phyloP scores from a whole-genome alignment of 2,888 invertebrate genomes.

The Gastracanthus pulcherrimus region DNA sequence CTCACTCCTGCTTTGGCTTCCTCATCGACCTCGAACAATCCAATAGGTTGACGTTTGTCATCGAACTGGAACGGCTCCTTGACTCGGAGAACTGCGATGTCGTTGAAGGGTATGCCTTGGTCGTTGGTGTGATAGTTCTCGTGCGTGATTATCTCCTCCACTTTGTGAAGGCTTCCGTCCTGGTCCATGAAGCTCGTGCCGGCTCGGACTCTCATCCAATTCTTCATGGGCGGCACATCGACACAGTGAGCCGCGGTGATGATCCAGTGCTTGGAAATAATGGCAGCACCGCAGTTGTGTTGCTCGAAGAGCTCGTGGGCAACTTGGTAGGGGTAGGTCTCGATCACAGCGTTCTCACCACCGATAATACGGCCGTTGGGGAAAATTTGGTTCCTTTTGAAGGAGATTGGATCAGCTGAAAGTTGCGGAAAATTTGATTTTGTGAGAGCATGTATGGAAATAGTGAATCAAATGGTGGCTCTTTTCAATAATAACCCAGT shows the following conservation, averaged over 20 bases:
- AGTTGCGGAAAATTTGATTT: neutral
- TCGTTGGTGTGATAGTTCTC: slow-evolving; percentile 77
- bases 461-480: no score
- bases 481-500: no score
- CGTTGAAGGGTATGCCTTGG: slow-evolving; percentile 69
- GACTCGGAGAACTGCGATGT: slow-evolving; percentile 80
- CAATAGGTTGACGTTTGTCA: slow-evolving; percentile 77
- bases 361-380: slow-evolving; percentile 78
- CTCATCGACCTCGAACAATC: slow-evolving; percentile 73
- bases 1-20: slow-evolving; percentile 25
- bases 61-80: slow-evolving; percentile 77
- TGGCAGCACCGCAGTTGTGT: slow-evolving; percentile 81
- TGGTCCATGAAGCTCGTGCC: slow-evolving; percentile 78
- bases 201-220: slow-evolving; percentile 75
- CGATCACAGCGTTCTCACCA: slow-evolving; percentile 78
- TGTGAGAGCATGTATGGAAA: no score
- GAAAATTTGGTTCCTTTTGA: slow-evolving; percentile 54
- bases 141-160: slow-evolving; percentile 79
- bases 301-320: slow-evolving; percentile 74
- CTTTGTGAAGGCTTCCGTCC: slow-evolving; percentile 78
- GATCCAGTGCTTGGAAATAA: slow-evolving; percentile 78
- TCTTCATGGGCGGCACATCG: no score
- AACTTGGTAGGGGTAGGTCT: slow-evolving; percentile 78
- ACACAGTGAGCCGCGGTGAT: slow-evolving; percentile 81
- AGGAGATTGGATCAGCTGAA: neutral